A percentile compares a stretch with the other conserved stretches of the same genome.
These are phyloP conservation scores for Pseudopleuronectes americanus DNA, from an alignment of 2,797 vertebrate species.

Conservation along the genomic window DNA sequence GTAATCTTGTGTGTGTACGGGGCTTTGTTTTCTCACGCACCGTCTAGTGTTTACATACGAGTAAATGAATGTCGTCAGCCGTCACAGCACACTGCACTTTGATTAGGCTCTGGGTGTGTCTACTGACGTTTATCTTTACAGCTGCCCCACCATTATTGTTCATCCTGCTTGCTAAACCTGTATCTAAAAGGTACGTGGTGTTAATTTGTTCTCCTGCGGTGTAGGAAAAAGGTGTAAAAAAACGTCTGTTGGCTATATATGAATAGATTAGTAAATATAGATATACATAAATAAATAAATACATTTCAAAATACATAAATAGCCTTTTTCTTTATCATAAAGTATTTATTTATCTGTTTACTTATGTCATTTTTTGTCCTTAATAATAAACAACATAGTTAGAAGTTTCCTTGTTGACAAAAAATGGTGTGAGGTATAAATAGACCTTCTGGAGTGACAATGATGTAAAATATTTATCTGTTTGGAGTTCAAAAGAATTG, in stretches of 20 bases:
- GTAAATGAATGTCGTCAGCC: slow-evolving; percentile 69
- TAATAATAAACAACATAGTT: not conserved
- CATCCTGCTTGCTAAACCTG: slow-evolving; percentile 21
- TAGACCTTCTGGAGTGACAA: not conserved
- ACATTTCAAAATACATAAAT: no score
- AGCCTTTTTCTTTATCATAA: no score
- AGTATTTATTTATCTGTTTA: no score
- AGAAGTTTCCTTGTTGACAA: slow-evolving; percentile 6
- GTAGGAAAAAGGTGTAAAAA: not conserved
- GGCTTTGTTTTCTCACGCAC: slow-evolving; percentile 65
- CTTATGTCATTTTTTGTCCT: no score
- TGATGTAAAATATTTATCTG: no score
- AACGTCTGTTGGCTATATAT: not conserved
- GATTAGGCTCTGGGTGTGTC: slow-evolving; percentile 65
- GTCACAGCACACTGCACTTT: slow-evolving; percentile 63
- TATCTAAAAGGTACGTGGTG: not conserved
- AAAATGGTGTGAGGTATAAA: not conserved
- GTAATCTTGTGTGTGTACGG: slow-evolving; percentile 28
- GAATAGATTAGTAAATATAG: no score
- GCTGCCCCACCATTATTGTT: slow-evolving; percentile 22
- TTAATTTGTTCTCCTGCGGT: not conserved
- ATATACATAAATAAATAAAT: no score
- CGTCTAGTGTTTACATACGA: slow-evolving; percentile 60
- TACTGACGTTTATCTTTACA: slow-evolving; percentile 63
- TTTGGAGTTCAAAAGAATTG: no score